Conservation (phyloP, 2,113 vertebrate genomes). For the Oreochromis tanganicae region DNA sequence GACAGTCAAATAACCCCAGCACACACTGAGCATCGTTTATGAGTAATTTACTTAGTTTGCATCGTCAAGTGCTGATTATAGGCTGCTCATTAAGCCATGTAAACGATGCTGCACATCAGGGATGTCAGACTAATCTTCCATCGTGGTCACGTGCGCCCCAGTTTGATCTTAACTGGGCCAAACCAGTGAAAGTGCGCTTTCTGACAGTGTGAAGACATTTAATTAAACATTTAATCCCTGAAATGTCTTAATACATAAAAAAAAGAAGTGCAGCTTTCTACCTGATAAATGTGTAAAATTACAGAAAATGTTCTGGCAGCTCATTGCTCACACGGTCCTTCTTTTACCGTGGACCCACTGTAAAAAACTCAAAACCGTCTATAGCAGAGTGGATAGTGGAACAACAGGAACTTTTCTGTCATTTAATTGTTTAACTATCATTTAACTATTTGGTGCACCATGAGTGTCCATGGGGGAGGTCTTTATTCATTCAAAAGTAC, state of each 20-base stretch:
- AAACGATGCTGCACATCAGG: neutral
- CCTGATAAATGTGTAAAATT: neutral
- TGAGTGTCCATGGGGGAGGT: neutral
- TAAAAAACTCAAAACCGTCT: rapidly evolving
- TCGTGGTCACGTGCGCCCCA: neutral
- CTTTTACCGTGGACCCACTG: neutral
- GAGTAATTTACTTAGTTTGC: neutral
- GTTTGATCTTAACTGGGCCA: neutral
- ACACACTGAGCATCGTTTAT: neutral
- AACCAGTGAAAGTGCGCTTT: rapidly evolving
- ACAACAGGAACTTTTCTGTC: neutral
- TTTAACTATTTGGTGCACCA: neutral
- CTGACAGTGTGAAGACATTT: neutral
- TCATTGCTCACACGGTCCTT: neutral
- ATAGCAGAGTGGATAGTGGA: neutral
- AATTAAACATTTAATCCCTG: rapidly evolving
- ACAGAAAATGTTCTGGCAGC: neutral
- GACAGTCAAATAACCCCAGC: neutral
- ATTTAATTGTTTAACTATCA: neutral
- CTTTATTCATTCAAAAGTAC: neutral
- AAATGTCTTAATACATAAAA: neutral
- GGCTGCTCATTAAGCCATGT: neutral
- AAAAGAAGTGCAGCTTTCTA: neutral
- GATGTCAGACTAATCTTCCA: neutral
- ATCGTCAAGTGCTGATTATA: neutral